A percentile compares a stretch with the other conserved stretches of the same genome.
These are phyloP conservation scores for Chiloscyllium punctatum DNA, from an alignment of 2,797 vertebrate species.

Conservation along the genomic window DNA sequence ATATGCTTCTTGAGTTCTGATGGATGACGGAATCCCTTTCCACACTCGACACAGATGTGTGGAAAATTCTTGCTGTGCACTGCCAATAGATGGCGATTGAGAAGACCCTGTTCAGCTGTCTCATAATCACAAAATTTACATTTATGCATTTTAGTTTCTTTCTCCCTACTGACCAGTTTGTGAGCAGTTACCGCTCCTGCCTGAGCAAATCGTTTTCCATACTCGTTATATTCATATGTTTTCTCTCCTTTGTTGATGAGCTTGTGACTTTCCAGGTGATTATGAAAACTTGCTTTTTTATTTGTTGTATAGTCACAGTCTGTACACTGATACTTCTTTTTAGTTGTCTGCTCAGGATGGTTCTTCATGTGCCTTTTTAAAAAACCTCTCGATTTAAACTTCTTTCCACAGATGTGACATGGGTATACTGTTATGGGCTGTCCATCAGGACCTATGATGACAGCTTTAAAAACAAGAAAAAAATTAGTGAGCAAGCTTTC, in stretches of 20 bases:
- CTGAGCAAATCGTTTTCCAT: conserved; percentile 87
- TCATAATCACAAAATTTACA: conserved; percentile 86
- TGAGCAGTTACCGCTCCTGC: conserved; percentile 90
- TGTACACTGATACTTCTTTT: conserved; percentile 84
- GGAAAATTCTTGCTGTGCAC: conserved; percentile 83
- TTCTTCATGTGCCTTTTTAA: conserved; percentile 86
- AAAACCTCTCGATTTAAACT: conserved; percentile 82
- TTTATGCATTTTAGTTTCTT: conserved; percentile 81
- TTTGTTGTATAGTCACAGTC: conserved; percentile 87
- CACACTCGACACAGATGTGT: conserved; percentile 80
- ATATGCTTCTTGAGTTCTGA: conserved; percentile 85
- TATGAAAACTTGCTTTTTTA: conserved; percentile 84
- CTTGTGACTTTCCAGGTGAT: conserved; percentile 95
- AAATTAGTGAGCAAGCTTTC: neutral
- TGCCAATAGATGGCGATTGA: conserved; percentile 75
- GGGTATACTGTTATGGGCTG: conserved; percentile 82
- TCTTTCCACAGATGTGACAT: conserved; percentile 82
- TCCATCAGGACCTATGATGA: conserved; percentile 83
- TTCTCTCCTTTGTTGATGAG: conserved; percentile 88
- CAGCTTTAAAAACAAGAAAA: conserved; percentile 50
- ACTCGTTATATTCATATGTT: conserved; percentile 88
- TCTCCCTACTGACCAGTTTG: conserved; percentile 92
- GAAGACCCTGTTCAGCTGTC: conserved; percentile 76
- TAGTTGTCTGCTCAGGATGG: conserved; percentile 79
- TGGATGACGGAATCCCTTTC: conserved; percentile 80